phyloP scores from a whole-genome alignment of 2,797 vertebrate species.

The Molossus molossus region DNA sequence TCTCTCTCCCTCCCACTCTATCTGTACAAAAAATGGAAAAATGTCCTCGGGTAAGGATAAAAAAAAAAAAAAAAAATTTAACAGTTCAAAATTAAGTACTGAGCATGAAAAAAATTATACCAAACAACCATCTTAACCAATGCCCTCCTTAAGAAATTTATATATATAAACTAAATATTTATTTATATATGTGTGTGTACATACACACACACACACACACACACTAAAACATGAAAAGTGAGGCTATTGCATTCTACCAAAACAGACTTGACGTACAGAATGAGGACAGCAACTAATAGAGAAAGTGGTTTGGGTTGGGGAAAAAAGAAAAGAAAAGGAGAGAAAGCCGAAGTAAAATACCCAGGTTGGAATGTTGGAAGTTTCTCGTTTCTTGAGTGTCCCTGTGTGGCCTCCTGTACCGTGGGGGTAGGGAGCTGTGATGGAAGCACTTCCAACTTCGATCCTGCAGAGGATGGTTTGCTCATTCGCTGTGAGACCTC shows the following conservation, averaged over 20 bases:
- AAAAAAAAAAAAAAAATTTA: neutral
- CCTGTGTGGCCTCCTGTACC: neutral
- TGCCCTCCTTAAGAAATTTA: neutral
- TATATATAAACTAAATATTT: neutral
- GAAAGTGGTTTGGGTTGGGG: neutral
- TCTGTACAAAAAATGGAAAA: no score
- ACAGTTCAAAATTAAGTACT: neutral
- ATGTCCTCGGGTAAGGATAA: no score
- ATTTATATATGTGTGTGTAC: neutral
- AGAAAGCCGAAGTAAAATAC: neutral
- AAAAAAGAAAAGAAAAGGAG: neutral
- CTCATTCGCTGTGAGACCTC: neutral
- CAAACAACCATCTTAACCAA: neutral
- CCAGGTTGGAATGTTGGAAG: neutral
- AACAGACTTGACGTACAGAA: neutral
- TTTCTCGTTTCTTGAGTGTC: neutral
- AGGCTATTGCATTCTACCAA: neutral
- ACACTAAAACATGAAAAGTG: neutral
- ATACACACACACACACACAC: no score
- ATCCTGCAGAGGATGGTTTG: no score
- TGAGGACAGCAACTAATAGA: neutral
- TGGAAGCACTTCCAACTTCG: neutral
- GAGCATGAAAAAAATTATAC: neutral
- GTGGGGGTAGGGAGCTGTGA: rapidly evolving
- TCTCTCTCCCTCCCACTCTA: no score